Percentiles rank a stretch among this genome's conserved stretches.
Conservation (phyloP, 2,113 vertebrate species). For the Nannobrachium achirus region DNA sequence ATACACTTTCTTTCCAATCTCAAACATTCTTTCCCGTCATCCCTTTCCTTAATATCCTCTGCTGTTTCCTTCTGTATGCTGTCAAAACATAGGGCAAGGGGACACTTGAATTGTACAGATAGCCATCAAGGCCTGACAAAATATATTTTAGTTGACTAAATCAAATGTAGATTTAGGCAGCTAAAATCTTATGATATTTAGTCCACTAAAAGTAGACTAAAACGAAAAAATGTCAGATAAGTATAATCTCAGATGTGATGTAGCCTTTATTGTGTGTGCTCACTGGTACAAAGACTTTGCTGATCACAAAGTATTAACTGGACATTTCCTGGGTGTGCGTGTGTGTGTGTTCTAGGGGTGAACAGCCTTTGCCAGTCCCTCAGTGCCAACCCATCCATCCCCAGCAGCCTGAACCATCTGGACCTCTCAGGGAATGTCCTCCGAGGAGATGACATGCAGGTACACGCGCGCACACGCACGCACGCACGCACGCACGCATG, state of each 20-base stretch:
- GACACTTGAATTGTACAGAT: conserved; percentile 21
- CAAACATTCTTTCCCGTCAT: conserved; percentile 31
- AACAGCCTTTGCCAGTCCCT: conserved; percentile 79
- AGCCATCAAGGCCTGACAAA: too few relatives aligned
- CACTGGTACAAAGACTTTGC: too few relatives aligned
- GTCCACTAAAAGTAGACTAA: too few relatives aligned
- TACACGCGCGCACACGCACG: conserved; percentile 18
- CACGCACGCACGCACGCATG: background rate
- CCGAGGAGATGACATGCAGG: conserved; percentile 77
- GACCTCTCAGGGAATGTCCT: conserved; percentile 79
- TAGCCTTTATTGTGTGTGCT: conserved; percentile 34
- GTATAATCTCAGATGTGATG: too few relatives aligned
- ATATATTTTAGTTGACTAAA: too few relatives aligned
- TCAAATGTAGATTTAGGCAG: too few relatives aligned
- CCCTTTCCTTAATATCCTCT: conserved; percentile 48
- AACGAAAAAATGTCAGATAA: too few relatives aligned
- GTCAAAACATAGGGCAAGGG: conserved; percentile 46
- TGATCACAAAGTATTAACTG: too few relatives aligned
- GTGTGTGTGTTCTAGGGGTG: conserved; percentile 64
- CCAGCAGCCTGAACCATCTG: conserved; percentile 76
- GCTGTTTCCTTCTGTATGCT: conserved; percentile 51
- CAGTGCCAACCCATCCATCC: conserved; percentile 76
- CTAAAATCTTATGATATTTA: too few relatives aligned
- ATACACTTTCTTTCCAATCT: conserved; percentile 21
- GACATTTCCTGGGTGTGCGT: conserved; percentile 23